These are phyloP conservation scores for Damaliscus lunatus DNA, from an alignment of 2,113 vertebrate genomes.

Conservation along the genomic window DNA sequence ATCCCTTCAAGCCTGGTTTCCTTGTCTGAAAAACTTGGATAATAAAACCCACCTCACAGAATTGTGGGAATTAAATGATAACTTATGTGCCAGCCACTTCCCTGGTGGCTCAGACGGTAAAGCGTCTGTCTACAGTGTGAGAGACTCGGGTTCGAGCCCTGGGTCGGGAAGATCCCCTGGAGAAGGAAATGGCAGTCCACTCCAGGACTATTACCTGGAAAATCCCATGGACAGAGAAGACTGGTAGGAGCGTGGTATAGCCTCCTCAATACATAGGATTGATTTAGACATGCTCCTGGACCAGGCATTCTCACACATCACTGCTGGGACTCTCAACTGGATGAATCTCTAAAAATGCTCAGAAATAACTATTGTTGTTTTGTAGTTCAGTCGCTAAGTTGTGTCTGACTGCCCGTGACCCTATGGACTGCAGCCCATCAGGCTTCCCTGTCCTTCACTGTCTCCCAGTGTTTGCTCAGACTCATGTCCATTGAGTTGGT, in stretches of 20 bases:
- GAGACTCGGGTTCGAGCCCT: too few species aligned
- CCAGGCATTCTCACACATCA: not conserved
- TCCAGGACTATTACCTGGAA: too few species aligned
- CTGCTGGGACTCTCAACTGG: not conserved
- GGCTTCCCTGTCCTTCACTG: not conserved
- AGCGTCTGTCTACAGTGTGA: too few species aligned
- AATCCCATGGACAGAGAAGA: too few species aligned
- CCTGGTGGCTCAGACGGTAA: too few species aligned
- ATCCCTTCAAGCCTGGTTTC: not conserved
- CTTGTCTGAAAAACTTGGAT: not conserved
- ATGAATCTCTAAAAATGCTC: not conserved
- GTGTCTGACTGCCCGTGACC: fast-evolving
- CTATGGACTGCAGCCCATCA: not conserved
- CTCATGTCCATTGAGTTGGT: not conserved
- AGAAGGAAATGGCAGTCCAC: too few species aligned
- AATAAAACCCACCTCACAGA: not conserved
- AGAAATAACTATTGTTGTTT: not conserved
- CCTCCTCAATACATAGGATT: not conserved
- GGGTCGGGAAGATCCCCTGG: too few species aligned
- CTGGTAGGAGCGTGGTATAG: too few species aligned
- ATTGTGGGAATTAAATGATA: not conserved
- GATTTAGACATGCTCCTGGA: not conserved
- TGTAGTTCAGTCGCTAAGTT: not conserved
- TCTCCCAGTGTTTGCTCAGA: not conserved
- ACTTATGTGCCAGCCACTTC: not conserved